Base-by-base conservation (phyloP, 2,113 vertebrate species). In the Oxyruncus cristatus region DNA sequence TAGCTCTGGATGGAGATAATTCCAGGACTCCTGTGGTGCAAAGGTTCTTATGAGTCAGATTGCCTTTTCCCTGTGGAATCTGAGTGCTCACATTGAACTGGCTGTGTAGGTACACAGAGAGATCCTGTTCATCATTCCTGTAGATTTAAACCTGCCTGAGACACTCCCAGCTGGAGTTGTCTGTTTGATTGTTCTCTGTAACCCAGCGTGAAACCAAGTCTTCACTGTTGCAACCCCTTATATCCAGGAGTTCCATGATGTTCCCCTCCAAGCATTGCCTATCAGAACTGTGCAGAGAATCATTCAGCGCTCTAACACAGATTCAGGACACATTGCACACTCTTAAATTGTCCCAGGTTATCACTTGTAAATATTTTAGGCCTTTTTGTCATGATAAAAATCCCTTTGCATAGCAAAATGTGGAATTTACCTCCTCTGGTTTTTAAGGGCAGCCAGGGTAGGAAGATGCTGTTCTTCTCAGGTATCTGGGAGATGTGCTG, bases 371-470 rank as follows among this genome's bases (percentile, higher is more conserved):
- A 5, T 71, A 30, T 15, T 79, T 52, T 23, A 62, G 49, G 37
- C 4, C 33, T 39, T 71, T 61, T 67, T 75, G 50, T 85, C 1
- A 1, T 0, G 0, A 55, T 61, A 37, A 7, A 44, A 62, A 41
- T 55, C 49, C 65, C 18, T 76, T 55, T 53, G 49, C 8, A 3
- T 11, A 53, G n/a, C 59, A 84, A 70, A 88, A 58, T 4, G 32
- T 35, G 86, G 70, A 76, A 87, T 77, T 14, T 35, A 6, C 55
- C 46, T 88, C 41, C 24, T 49, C 39, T 68, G 76, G 0, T 14
- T 82, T 76, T 58, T 56, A 26, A 58, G 42, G 26, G 27, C 47
- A 84, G 70, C 9, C n/a, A 30, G 53, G 13, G 14, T 55, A 50
- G 50, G 62, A 62, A 50, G 35, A 49, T 14, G 8, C 5, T 4